Base-by-base conservation (phyloP, 30 jellyfish, hydroid and myxozoan species). In the Euphysa ruthae region DNA sequence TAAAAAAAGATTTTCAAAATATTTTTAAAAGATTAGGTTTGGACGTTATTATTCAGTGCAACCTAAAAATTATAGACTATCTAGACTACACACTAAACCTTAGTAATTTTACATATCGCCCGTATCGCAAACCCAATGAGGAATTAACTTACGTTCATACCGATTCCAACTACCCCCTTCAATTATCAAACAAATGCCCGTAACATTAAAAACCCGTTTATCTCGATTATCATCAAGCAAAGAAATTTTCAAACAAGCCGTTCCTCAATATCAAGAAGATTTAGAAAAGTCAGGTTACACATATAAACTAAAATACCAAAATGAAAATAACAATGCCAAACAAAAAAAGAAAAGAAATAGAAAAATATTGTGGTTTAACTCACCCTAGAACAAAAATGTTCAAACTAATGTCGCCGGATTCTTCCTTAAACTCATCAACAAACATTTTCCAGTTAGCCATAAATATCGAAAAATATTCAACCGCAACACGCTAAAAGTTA, bases 191-290 rank as follows among this genome's bases (percentile, higher is more conserved):
- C 18, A 31, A 29, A 32, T 56, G 43, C 70, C 70, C 7, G 24
- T 22, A 26, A 69, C 82, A 20, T 44, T 63, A 52, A 65, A 33
- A 55, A 57, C 60, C 7, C 27, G 73, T 58, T 32, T 74, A 29
- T 56, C 70, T 6, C 2, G 43, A 4, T n/a, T 15, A 3, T 56
- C 70, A 22, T 4, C 8, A 25, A 56, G 29, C 2, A 42, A 56
- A 29, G 6, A 5, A 16, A 13, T 22, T 56, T 15, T 56, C 58
- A 3, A 56, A 18, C 20, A 56, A 18, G 58, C 80, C 19, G 74
- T 18, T 4, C 55, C 79, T 18, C 79, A 23, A 13, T 66, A 35
- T 6, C 8, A 66, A 22, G 62, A 66, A 35, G 77, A 75, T 28
- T 30, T 33, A 2, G 74, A 38, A 22, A 35, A 38, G 6, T 4